Evolutionary conservation across 2,113 vertebrate genomes (phyloP).

Genomic region (Oreochromis tanganicae): DNA sequence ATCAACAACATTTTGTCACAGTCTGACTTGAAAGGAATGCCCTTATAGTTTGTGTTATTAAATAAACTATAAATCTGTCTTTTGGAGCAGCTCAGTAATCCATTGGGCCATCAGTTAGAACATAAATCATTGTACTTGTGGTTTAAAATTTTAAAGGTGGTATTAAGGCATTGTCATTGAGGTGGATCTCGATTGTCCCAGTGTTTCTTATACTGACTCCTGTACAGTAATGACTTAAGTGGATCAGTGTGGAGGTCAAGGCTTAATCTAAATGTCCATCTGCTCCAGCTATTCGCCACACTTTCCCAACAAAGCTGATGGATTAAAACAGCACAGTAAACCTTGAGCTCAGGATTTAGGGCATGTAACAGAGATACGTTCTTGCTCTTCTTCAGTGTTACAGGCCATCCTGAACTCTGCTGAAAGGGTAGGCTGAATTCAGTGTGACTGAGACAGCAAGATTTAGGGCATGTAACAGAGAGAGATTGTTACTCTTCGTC

Average conservation of each 20-base stretch:
- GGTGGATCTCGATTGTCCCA: neutral
- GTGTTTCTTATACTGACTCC: neutral
- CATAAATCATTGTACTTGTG: neutral
- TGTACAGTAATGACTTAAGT: slow-evolving; percentile 67
- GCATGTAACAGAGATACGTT: neutral
- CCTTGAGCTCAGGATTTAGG: neutral
- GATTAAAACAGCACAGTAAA: slow-evolving; percentile 54
- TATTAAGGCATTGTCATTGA: neutral
- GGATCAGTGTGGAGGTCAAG: slow-evolving; percentile 57
- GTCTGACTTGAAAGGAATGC: neutral
- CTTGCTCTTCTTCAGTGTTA: neutral
- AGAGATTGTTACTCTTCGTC: neutral
- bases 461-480: neutral
- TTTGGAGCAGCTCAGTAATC: neutral
- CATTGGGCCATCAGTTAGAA: neutral
- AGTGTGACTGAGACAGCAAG: neutral
- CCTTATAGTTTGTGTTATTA: neutral
- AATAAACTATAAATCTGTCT: neutral
- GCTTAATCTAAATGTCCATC: slow-evolving; percentile 67
- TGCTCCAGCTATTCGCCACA: slow-evolving; percentile 37
- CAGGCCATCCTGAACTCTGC: neutral
- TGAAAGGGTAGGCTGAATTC: neutral
- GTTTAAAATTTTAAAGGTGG: slow-evolving; percentile 13
- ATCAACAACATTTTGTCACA: neutral
- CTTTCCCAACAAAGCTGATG: slow-evolving; percentile 3